phyloP scores from a whole-genome alignment of 2,113 vertebrate species.

The Egretta garzetta region DNA sequence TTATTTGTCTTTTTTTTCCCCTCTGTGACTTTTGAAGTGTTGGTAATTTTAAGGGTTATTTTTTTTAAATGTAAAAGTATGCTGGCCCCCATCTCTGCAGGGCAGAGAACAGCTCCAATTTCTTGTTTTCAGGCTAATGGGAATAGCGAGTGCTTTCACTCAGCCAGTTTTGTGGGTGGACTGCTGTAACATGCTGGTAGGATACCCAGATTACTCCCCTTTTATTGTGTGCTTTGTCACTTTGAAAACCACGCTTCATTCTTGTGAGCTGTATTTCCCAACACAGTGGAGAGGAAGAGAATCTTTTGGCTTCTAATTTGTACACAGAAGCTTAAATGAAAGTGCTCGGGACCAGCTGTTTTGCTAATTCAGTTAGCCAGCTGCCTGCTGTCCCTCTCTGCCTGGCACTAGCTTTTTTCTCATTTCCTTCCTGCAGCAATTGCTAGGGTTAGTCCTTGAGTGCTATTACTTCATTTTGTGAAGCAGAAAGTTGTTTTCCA shows the following conservation, averaged over 20 bases:
- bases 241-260: neutral
- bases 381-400: neutral
- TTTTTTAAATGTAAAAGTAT: neutral
- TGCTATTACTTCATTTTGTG: neutral
- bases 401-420: neutral
- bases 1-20: neutral
- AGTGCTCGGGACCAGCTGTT: neutral
- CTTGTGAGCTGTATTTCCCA: neutral
- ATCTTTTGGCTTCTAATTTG: neutral
- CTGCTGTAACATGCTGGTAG: neutral
- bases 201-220: neutral
- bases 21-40: neutral
- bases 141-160: neutral
- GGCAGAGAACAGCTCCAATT: neutral
- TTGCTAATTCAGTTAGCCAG: neutral
- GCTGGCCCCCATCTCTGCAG: neutral
- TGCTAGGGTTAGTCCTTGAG: neutral
- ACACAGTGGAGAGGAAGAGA: neutral
- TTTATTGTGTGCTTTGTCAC: neutral
- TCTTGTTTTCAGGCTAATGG: neutral
- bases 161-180: neutral
- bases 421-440: neutral
- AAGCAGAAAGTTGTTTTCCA: neutral
- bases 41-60: neutral
- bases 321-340: neutral